Evolutionary conservation across 2,797 vertebrate genomes (phyloP).

Genomic region (Ciconia nigra): DNA sequence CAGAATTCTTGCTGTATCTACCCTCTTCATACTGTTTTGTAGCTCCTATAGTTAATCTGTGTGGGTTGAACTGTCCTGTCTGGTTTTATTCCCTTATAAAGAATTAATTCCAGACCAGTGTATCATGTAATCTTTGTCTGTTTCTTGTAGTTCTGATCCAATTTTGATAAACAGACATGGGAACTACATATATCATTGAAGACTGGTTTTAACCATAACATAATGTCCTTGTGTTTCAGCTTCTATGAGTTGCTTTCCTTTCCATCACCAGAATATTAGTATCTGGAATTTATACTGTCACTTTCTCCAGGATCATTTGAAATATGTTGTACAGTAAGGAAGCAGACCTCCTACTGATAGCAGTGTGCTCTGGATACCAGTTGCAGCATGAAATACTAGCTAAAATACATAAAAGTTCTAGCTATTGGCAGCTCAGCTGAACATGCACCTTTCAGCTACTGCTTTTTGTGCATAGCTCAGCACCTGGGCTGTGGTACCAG

Average conservation of each 20-base stretch:
- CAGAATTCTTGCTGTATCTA: not conserved
- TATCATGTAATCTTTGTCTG: not conserved
- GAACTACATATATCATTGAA: not conserved
- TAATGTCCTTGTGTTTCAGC: not conserved
- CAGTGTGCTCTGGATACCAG: not conserved
- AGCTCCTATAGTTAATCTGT: not conserved
- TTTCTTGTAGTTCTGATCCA: not conserved
- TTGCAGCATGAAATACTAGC: not conserved
- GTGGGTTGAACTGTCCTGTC: not conserved
- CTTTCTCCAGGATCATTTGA: not conserved
- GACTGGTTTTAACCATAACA: not conserved
- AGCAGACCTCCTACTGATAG: not conserved
- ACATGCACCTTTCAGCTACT: not conserved
- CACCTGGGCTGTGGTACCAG: not conserved
- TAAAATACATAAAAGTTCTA: not conserved
- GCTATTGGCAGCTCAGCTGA: not conserved
- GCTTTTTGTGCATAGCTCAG: not conserved
- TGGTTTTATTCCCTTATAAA: not conserved
- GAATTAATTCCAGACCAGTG: not conserved
- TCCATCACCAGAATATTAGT: not conserved
- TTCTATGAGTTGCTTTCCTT: not conserved
- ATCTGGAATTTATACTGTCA: not conserved
- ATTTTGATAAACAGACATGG: not conserved
- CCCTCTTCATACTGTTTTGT: not conserved
- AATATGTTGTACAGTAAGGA: not conserved